Evolutionary conservation across 2,113 vertebrate genomes (phyloP), one percentile per base, ranked within the genome.

Genomic region (Psilopogon haemacephalus): DNA sequence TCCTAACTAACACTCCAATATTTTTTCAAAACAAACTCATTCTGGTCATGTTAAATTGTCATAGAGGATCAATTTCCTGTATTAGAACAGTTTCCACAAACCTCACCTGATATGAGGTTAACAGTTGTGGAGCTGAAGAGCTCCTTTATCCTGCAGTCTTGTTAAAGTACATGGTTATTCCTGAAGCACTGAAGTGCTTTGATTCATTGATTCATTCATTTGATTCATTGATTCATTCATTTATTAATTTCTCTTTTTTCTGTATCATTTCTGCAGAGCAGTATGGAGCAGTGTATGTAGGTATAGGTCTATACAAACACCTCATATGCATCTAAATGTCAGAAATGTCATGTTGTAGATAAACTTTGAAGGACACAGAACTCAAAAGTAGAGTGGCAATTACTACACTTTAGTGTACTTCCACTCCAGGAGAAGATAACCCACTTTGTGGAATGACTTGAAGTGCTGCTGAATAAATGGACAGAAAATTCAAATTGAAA

Each of bases 21-120:
- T 46, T 58, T 54, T 69, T 54, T 32, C 19, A 68, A 85, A 84
- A 10, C 3, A 55, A 27, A 14, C 28, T 0, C 6, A 7, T 90
- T 84, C 14, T 63, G 17, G 6, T 42, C 13, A 64, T 44, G 11
- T 1, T 85, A n/a, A 62, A 63, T 70, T 67, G 20, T 65, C 65
- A 77, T 83, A 56, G 3, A 87, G 23, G 28, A 65, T 64, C 4
- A 63, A 55, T 87, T 68, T 85, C 35, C 8, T 69, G 30, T 64
- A 23, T 54, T 63, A 55, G 8, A 59, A 28, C 1, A 68, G 30
- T 44, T 88, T 90, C 60, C 40, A 23, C 5, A 48, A 23, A 40
- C 13, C 2, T 1, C 5, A 71, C 7, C 2, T 78, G 59, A 30
- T 70, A 69, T 0, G 2, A 74, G 30, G 6, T 59, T 48, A 69